A percentile compares a stretch with the other conserved stretches of the same genome.
phyloP scores from a whole-genome alignment of 2,113 vertebrate genomes.

The Vicugna pacos region DNA sequence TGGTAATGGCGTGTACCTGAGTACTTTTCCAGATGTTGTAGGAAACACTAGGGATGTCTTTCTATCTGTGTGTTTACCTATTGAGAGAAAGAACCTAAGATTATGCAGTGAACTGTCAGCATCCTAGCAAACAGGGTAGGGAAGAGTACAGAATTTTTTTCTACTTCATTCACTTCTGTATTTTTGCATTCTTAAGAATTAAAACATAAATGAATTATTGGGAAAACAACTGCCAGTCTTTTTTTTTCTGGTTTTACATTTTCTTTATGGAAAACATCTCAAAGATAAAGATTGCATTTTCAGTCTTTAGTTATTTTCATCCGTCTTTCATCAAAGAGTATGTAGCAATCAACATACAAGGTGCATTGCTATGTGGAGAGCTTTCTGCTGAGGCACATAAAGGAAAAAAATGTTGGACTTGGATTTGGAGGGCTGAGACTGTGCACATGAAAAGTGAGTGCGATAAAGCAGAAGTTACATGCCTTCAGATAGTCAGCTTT shows the following conservation, averaged over 20 bases:
- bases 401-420: neutral
- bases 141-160: neutral
- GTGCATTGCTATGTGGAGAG: neutral
- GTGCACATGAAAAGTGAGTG: neutral
- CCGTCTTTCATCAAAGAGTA: neutral
- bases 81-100: neutral
- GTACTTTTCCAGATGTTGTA: neutral
- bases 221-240: neutral
- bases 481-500: neutral
- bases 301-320: neutral
- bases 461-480: neutral
- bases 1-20: neutral
- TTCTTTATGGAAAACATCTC: neutral
- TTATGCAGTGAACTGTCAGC: neutral
- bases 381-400: neutral
- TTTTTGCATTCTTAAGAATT: constrained; percentile 25
- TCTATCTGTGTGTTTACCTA: neutral
- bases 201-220: neutral
- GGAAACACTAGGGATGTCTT: rapidly evolving
- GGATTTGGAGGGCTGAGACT: neutral
- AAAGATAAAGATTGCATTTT: neutral
- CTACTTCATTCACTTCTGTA: neutral
- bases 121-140: neutral
- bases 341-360: neutral
- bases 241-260: neutral